Evolutionary conservation across 2,113 vertebrate genomes (phyloP).

Genomic region (Etia nguti): DNA sequence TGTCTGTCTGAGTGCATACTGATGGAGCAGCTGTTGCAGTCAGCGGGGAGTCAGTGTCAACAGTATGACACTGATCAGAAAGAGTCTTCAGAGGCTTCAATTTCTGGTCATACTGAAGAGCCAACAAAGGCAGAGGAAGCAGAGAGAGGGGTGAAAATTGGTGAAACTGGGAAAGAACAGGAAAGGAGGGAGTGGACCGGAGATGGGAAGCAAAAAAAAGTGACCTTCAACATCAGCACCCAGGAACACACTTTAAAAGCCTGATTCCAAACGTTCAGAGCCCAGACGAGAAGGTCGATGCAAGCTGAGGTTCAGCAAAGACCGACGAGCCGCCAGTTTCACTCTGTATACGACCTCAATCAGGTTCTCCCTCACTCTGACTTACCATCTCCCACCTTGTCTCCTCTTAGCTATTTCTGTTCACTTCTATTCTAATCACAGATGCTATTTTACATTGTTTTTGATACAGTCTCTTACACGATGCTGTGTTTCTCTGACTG

Average conservation of each 20-base stretch:
- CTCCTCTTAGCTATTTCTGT: not conserved
- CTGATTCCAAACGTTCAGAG: not conserved
- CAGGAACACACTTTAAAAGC: not conserved
- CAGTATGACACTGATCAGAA: conserved; percentile 25
- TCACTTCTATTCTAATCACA: not conserved
- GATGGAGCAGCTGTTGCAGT: conserved; percentile 28
- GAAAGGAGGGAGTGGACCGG: not conserved
- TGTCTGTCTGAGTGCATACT: conserved; percentile 28
- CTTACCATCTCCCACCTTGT: not conserved
- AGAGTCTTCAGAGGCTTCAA: not conserved
- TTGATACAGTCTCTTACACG: not conserved
- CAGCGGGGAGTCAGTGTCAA: conserved; percentile 30
- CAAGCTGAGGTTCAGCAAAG: not conserved
- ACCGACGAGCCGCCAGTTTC: not conserved
- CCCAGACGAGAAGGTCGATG: conserved; percentile 4
- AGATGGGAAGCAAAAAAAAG: not conserved
- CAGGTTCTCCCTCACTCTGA: not conserved
- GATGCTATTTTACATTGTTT: not conserved
- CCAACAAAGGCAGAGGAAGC: not conserved
- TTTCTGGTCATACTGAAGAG: not conserved
- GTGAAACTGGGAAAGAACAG: not conserved
- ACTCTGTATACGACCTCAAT: not conserved
- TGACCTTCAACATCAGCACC: conserved; percentile 2
- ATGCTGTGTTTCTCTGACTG: not conserved
- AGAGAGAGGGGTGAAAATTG: not conserved